phyloP scores from a whole-genome alignment of 2,113 vertebrate species.

The Xiphophorus couchianus region DNA sequence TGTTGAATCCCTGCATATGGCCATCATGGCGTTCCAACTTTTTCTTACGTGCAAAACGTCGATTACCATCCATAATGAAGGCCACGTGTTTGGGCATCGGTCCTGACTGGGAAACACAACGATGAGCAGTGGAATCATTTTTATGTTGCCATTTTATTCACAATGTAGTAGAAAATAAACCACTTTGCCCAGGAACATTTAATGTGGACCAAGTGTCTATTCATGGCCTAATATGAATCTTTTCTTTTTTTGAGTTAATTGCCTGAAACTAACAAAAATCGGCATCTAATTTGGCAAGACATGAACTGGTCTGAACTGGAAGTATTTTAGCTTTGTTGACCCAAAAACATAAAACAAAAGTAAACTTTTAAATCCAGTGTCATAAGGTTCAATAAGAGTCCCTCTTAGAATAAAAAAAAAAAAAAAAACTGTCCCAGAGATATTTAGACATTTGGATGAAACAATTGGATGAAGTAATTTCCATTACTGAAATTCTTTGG shows the following conservation, averaged over 20 bases:
- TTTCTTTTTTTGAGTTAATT: not conserved
- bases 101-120: constrained; percentile 83
- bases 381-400: not conserved
- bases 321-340: too few species aligned
- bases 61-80: constrained; percentile 99
- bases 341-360: not conserved
- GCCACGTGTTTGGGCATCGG: constrained; percentile 96
- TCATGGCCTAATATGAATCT: too few species aligned
- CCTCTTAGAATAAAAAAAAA: not conserved
- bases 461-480: too few species aligned
- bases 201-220: not conserved
- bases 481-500: not conserved
- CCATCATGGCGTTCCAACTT: constrained; percentile 91
- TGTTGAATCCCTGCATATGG: constrained; percentile 94
- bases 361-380: not conserved
- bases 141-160: not conserved
- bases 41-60: constrained; percentile 91
- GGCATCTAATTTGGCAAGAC: not conserved
- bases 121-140: not conserved
- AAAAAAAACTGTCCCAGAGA: not conserved
- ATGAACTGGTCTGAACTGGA: not conserved
- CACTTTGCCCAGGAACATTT: not conserved
- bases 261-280: not conserved
- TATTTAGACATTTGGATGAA: not conserved
- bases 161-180: not conserved